Percentiles rank a stretch among this genome's conserved stretches.
phyloP scores from a whole-genome alignment of 2,888 invertebrate genomes.

The Standfussiana lucernea region DNA sequence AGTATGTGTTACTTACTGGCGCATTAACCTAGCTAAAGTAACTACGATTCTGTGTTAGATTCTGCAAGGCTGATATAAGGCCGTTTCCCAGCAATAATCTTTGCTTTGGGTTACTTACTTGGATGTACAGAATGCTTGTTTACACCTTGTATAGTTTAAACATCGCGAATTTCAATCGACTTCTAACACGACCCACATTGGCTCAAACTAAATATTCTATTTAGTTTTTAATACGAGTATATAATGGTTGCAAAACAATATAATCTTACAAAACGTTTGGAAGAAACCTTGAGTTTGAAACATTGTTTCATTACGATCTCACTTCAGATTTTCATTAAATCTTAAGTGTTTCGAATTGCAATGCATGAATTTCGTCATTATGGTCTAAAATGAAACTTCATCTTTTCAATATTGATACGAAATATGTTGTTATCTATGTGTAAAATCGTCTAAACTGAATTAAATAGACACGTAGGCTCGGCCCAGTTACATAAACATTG shows the following conservation, averaged over 20 bases:
- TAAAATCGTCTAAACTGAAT: constrained; percentile 9
- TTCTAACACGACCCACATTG: not conserved
- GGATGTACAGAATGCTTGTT: too few relatives aligned
- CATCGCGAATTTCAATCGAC: not conserved
- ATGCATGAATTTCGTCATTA: constrained; percentile 18
- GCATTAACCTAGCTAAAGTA: not conserved
- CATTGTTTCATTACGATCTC: constrained; percentile 29
- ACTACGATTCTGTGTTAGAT: not conserved
- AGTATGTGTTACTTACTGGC: not conserved
- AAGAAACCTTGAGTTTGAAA: constrained; percentile 37
- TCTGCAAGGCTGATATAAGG: too few relatives aligned
- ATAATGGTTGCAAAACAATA: constrained; percentile 32
- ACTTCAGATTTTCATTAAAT: constrained; percentile 30
- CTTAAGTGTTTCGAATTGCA: constrained; percentile 2
- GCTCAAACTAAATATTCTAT: not conserved
- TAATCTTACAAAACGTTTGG: constrained; percentile 27
- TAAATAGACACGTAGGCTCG: constrained; percentile 16
- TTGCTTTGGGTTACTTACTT: too few relatives aligned
- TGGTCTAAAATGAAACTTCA: not conserved
- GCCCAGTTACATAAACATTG: constrained; percentile 35
- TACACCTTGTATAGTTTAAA: not conserved
- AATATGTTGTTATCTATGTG: not conserved
- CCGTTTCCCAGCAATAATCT: too few relatives aligned
- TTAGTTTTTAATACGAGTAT: constrained; percentile 19
- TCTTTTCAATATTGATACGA: constrained; percentile 18